Percentiles rank a stretch among this genome's conserved stretches.
These are phyloP conservation scores for Rousettus madagascariensis DNA, from an alignment of 2,797 vertebrate species.

Conservation along the genomic window DNA sequence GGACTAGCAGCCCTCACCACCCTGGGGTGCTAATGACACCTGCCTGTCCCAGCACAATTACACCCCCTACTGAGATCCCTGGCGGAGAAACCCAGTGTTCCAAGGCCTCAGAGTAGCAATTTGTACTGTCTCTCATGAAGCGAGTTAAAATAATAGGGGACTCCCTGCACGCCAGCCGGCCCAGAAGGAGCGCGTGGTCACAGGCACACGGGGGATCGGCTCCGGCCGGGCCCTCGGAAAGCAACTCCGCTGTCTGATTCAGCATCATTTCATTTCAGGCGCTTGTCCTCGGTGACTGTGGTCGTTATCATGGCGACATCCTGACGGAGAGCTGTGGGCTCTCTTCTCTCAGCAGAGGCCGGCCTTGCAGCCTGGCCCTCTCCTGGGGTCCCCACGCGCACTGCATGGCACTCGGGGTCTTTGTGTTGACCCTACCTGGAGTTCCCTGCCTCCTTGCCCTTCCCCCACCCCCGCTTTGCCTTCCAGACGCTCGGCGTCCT, in stretches of 20 bases:
- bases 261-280: not conserved
- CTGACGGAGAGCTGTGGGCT: not conserved
- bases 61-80: not conserved
- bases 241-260: not conserved
- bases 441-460: not conserved
- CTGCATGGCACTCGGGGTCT: not conserved
- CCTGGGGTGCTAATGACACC: not conserved
- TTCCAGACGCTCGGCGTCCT: not conserved
- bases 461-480: not conserved
- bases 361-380: not conserved
- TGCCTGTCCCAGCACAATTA: not conserved
- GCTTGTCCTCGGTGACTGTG: rapidly evolving
- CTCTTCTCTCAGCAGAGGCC: not conserved
- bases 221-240: not conserved
- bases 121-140: not conserved
- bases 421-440: not conserved
- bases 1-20: not conserved
- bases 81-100: not conserved
- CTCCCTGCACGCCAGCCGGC: not conserved
- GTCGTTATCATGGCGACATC: rapidly evolving
- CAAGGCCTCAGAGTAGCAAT: not conserved
- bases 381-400: rapidly evolving
- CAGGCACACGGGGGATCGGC: not conserved
- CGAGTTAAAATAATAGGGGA: not conserved
- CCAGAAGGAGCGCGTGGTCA: not conserved